These are phyloP conservation scores for Ethmia dodecea DNA, from an alignment of 2,888 invertebrate species.

Conservation along the genomic window DNA sequence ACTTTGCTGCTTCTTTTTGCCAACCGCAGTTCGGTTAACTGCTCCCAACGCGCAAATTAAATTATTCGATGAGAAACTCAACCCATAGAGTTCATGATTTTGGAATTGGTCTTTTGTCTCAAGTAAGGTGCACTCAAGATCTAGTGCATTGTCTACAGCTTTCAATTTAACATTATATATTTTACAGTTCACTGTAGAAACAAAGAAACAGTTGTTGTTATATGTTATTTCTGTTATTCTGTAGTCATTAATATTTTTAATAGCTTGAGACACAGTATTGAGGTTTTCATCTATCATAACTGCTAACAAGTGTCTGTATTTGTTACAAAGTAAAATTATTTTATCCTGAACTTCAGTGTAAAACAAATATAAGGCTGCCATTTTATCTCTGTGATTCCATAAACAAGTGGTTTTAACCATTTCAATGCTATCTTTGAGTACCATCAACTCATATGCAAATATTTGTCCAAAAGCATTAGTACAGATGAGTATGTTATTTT, in stretches of 20 bases:
- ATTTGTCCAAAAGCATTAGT: slow-evolving; percentile 45
- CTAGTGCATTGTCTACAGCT: slow-evolving; percentile 21
- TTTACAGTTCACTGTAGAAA: slow-evolving; percentile 43
- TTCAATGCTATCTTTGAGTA: slow-evolving; percentile 25
- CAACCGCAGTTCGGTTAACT: slow-evolving; percentile 37
- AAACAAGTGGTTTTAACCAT: slow-evolving; percentile 23
- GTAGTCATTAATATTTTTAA: slow-evolving; percentile 52
- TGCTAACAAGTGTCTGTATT: slow-evolving; percentile 54
- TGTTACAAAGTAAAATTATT: slow-evolving; percentile 42
- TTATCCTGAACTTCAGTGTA: slow-evolving; percentile 29
- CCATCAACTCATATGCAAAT: slow-evolving; percentile 28
- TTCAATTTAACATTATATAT: slow-evolving; percentile 37
- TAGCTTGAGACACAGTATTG: slow-evolving; percentile 34
- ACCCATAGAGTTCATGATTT: slow-evolving; percentile 36
- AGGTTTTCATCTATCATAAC: slow-evolving; percentile 37
- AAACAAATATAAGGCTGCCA: slow-evolving; percentile 36
- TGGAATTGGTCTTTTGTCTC: slow-evolving; percentile 35
- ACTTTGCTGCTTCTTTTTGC: slow-evolving; percentile 38
- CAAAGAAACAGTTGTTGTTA: slow-evolving; percentile 26
- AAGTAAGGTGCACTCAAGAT: slow-evolving; percentile 26
- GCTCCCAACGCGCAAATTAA: slow-evolving; percentile 35
- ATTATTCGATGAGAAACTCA: slow-evolving; percentile 40
- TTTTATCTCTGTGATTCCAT: slow-evolving; percentile 54
- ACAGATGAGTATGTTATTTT: slow-evolving; percentile 32
- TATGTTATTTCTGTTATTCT: slow-evolving; percentile 42